A percentile compares a stretch with the other conserved stretches of the same genome.
These are phyloP conservation scores for Eupithecia centaureata DNA, from an alignment of 2,888 invertebrate genomes.

Conservation along the genomic window DNA sequence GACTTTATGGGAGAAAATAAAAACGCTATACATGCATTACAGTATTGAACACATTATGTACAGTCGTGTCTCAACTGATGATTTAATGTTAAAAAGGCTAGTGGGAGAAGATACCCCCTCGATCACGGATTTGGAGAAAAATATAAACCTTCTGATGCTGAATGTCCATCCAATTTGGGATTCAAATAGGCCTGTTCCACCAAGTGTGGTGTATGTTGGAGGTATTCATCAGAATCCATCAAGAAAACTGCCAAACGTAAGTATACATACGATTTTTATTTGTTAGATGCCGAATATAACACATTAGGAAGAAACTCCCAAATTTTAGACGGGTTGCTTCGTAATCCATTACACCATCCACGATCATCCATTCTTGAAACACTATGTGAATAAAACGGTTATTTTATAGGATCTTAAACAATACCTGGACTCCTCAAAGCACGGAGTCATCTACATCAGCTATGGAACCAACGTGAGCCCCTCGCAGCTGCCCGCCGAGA, in stretches of 20 bases:
- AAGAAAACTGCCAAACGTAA: conserved; percentile 66
- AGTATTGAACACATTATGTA: conserved; percentile 18
- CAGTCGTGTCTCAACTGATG: conserved; percentile 22
- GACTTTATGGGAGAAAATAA: conserved; percentile 31
- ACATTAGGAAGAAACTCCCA: too few species aligned
- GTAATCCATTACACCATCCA: too few species aligned
- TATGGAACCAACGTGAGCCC: conserved; percentile 68
- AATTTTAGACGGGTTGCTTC: too few species aligned
- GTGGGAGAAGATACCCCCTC: conserved; percentile 46
- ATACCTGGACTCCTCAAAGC: conserved; percentile 62
- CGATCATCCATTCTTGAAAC: neutral
- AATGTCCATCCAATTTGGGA: conserved; percentile 66
- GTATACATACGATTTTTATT: neutral
- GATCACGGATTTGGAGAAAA: conserved; percentile 45
- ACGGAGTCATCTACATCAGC: conserved; percentile 73
- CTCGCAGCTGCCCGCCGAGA: conserved; percentile 56
- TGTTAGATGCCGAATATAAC: too few species aligned
- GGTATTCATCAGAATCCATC: conserved; percentile 62
- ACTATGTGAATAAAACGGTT: too few species aligned
- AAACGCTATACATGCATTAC: conserved; percentile 30
- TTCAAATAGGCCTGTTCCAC: conserved; percentile 62
- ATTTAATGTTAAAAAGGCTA: conserved; percentile 39
- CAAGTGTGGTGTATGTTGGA: conserved; percentile 64
- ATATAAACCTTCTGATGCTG: conserved; percentile 63
- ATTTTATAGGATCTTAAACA: conserved; percentile 57